phyloP scores from a whole-genome alignment of 2,888 invertebrate species.

The Phengaris arion region DNA sequence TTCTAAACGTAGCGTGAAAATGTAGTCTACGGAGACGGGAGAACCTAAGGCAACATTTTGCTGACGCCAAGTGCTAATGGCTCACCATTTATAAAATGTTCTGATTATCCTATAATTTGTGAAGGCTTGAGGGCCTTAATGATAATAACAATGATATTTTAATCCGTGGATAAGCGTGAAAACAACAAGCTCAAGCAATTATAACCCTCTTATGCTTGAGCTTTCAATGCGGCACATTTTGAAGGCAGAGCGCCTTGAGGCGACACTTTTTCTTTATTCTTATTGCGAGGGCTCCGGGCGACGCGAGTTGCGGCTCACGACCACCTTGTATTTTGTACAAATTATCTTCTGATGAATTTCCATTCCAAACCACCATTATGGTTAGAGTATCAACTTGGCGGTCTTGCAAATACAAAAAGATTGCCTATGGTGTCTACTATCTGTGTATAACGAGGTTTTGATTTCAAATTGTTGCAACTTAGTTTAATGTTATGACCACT shows the following conservation, averaged over 20 bases:
- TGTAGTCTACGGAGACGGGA: not conserved
- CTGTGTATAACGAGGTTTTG: not conserved
- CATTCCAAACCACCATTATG: slow-evolving; percentile 31
- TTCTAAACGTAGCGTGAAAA: not conserved
- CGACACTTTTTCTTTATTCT: slow-evolving; percentile 59
- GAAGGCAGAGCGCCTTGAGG: slow-evolving; percentile 43
- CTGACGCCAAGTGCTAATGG: not conserved
- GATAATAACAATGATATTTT: slow-evolving; percentile 7
- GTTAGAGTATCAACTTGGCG: slow-evolving; percentile 21
- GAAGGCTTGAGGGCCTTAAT: not conserved
- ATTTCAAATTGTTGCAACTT: not conserved
- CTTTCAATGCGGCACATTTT: slow-evolving; percentile 28
- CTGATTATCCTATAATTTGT: not conserved
- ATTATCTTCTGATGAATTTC: slow-evolving; percentile 35
- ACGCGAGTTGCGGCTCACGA: slow-evolving; percentile 39
- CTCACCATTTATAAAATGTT: not conserved
- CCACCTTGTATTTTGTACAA: slow-evolving; percentile 36
- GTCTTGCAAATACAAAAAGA: not conserved
- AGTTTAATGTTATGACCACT: not conserved
- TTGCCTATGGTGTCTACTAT: not conserved
- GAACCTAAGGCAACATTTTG: not conserved
- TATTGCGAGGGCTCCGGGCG: slow-evolving; percentile 39
- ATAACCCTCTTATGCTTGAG: slow-evolving; percentile 30
- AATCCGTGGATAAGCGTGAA: slow-evolving; percentile 7
- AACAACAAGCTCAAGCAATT: slow-evolving; percentile 3